A percentile compares a stretch with the other conserved stretches of the same genome.
phyloP scores from a whole-genome alignment of 92 coral and sea anemone species.

The Diadumene lineata region DNA sequence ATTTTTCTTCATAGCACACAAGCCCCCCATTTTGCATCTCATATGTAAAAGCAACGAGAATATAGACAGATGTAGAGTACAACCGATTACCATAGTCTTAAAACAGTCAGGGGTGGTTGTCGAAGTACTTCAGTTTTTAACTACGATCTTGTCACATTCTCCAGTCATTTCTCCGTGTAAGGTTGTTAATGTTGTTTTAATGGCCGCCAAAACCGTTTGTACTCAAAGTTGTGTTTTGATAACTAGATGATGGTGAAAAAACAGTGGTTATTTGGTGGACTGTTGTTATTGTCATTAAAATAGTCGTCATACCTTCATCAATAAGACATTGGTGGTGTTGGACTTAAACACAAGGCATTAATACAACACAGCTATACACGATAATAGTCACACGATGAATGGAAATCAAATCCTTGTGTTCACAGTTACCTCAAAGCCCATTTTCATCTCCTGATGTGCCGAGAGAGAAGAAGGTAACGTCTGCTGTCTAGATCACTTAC shows the following conservation, averaged over 20 bases:
- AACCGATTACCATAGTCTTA: not conserved
- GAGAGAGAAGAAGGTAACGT: not conserved
- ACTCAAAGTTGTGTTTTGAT: constrained; percentile 6
- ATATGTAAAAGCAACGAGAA: constrained; percentile 13
- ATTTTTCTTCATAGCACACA: constrained; percentile 17
- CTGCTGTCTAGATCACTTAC: not conserved
- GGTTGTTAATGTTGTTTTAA: constrained; percentile 8
- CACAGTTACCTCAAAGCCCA: constrained; percentile 30
- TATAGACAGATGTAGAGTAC: constrained; percentile 22
- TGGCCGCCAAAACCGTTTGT: not conserved
- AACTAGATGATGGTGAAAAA: constrained; percentile 17
- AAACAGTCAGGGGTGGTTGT: constrained; percentile 12
- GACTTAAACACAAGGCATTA: constrained; percentile 24
- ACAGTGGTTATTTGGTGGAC: constrained; percentile 31
- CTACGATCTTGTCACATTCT: not conserved
- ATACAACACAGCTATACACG: constrained; percentile 21
- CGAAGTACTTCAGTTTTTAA: not conserved
- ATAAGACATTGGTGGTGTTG: constrained; percentile 14
- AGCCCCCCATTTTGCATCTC: constrained; percentile 17
- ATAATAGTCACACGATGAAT: constrained; percentile 41
- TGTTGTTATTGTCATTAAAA: constrained; percentile 37
- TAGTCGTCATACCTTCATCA: constrained; percentile 18
- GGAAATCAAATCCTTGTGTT: constrained; percentile 43
- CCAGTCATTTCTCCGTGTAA: not conserved
- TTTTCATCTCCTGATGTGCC: constrained; percentile 15